These are phyloP conservation scores for Enteromius trimaculatus DNA, from an alignment of 2,797 vertebrate species.

Conservation along the genomic window DNA sequence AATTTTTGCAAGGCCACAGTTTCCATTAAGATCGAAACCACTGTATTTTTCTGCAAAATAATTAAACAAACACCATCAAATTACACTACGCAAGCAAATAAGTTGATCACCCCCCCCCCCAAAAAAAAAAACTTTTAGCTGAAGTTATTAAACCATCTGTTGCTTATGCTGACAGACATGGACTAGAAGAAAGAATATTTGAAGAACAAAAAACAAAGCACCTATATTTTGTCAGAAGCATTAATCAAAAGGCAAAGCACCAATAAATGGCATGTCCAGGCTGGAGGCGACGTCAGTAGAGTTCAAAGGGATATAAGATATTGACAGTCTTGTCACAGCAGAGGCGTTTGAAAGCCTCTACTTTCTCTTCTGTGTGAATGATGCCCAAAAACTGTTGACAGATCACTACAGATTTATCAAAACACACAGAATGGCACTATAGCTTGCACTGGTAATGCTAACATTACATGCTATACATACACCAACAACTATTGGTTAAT, in stretches of 20 bases:
- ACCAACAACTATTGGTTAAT: not conserved
- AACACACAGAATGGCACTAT: slow-evolving; percentile 14
- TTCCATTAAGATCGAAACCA: slow-evolving; percentile 8
- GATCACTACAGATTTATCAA: slow-evolving; percentile 42
- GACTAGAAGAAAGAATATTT: not conserved
- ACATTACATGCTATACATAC: not conserved
- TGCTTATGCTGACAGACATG: not conserved
- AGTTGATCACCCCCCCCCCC: not conserved
- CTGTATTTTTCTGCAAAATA: not conserved
- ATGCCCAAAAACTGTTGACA: slow-evolving; percentile 18
- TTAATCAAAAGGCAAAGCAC: slow-evolving; percentile 44
- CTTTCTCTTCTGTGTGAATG: slow-evolving; percentile 28
- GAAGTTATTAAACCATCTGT: not conserved
- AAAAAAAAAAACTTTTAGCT: not conserved
- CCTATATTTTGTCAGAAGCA: slow-evolving; percentile 11
- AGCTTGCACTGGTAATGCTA: not conserved
- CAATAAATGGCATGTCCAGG: slow-evolving; percentile 38
- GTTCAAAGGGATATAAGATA: slow-evolving; percentile 38
- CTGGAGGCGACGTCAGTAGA: slow-evolving; percentile 27
- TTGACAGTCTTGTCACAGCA: slow-evolving; percentile 47
- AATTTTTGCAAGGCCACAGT: slow-evolving; percentile 38
- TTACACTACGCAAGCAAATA: not conserved
- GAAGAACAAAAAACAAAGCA: not conserved
- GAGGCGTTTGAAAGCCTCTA: slow-evolving; percentile 40
- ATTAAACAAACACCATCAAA: not conserved